phyloP scores from a whole-genome alignment of 2,797 vertebrate genomes.

The Spinus olivaceus region DNA sequence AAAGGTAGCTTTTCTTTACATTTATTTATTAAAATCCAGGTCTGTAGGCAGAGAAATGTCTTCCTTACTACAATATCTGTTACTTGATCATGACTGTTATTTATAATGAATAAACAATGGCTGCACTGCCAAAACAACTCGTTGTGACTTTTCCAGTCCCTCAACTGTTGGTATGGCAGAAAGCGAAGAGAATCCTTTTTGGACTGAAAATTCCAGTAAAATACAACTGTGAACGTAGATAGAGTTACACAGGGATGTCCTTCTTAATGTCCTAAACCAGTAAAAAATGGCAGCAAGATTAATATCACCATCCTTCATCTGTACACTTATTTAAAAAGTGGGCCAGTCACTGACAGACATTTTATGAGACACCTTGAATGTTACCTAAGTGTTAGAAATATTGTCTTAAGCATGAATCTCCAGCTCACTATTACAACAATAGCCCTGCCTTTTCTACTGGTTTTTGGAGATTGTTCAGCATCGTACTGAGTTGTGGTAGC shows the following conservation, averaged over 20 bases:
- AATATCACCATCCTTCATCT: neutral
- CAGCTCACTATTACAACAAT: neutral
- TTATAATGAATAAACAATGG: neutral
- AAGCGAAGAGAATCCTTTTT: neutral
- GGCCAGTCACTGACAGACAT: neutral
- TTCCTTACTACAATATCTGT: neutral
- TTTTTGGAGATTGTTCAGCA: neutral
- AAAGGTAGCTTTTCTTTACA: neutral
- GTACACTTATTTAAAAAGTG: neutral
- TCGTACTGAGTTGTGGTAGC: neutral
- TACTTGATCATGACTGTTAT: neutral
- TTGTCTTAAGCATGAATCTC: neutral
- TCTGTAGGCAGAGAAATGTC: neutral
- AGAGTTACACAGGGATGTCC: neutral
- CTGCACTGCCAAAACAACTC: neutral
- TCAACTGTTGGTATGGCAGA: neutral
- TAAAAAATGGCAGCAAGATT: conserved; percentile 5
- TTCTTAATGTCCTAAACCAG: neutral
- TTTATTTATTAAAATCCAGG: neutral
- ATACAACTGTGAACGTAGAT: neutral
- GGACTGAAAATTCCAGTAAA: neutral
- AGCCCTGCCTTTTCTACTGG: neutral
- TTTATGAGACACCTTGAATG: neutral
- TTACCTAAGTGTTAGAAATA: neutral
- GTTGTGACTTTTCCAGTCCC: neutral